A percentile compares a stretch with the other conserved stretches of the same genome.
phyloP scores from a whole-genome alignment of 2,888 invertebrate genomes.

The Drosophila lacicola region DNA sequence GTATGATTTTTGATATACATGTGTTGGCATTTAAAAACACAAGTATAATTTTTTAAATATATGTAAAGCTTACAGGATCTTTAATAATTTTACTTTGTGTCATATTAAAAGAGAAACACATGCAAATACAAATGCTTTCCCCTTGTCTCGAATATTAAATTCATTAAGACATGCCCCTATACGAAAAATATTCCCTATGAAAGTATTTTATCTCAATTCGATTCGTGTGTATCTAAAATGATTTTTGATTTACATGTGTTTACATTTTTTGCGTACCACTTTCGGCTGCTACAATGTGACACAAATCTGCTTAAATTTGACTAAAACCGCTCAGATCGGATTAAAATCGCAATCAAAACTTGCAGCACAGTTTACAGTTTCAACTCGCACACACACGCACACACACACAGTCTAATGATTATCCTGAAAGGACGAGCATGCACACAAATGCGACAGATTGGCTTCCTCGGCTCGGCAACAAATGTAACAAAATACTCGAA shows the following conservation, averaged over 20 bases:
- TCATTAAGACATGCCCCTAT: not conserved
- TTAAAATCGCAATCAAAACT: slow-evolving; percentile 82
- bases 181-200: not conserved
- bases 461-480: slow-evolving; percentile 45
- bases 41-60: no score
- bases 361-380: slow-evolving; percentile 75
- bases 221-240: slow-evolving; percentile 47
- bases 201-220: slow-evolving; percentile 53
- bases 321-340: slow-evolving; percentile 85
- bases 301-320: slow-evolving; percentile 85
- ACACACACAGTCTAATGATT: slow-evolving; percentile 15
- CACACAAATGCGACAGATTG: slow-evolving; percentile 80
- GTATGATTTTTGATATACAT: no score
- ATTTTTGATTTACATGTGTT: slow-evolving; percentile 79
- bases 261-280: slow-evolving; percentile 68
- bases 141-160: no score
- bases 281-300: slow-evolving; percentile 77
- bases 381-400: slow-evolving; percentile 15
- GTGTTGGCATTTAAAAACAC: no score
- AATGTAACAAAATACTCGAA: slow-evolving; percentile 72
- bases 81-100: no score
- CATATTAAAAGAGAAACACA: no score
- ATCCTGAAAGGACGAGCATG: slow-evolving; percentile 52
- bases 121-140: no score
- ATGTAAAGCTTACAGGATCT: no score